Conservation (phyloP, 2,888 invertebrate species). For the Merodon equestris region DNA sequence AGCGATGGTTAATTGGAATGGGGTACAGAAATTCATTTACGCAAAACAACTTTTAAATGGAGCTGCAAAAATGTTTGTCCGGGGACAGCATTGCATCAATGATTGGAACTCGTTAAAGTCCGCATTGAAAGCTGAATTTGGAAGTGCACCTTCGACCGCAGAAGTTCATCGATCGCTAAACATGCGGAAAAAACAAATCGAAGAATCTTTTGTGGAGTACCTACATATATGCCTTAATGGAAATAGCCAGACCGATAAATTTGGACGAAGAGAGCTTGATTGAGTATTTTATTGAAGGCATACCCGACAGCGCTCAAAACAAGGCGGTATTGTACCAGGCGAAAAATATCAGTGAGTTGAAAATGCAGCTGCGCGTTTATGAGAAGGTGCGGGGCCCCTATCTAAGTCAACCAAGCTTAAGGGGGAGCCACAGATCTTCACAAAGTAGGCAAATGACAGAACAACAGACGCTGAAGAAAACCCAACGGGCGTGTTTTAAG, state of each 20-base stretch:
- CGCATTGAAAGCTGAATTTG: constrained; percentile 25
- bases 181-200: constrained; percentile 41
- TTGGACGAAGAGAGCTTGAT: constrained; percentile 49
- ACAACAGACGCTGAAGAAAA: neutral
- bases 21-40: too few species aligned
- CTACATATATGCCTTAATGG: constrained; percentile 36
- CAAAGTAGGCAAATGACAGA: neutral
- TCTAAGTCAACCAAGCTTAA: constrained; percentile 8
- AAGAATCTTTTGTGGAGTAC: constrained; percentile 35
- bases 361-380: constrained; percentile 32
- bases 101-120: neutral
- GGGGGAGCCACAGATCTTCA: constrained; percentile 7
- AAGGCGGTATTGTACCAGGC: constrained; percentile 46
- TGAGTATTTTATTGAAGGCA: constrained; percentile 36
- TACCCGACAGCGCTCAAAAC: constrained; percentile 23
- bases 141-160: constrained; percentile 23
- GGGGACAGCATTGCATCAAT: constrained; percentile 21
- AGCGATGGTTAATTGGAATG: too few species aligned
- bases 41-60: constrained; percentile 53
- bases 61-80: constrained; percentile 55
- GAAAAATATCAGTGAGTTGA: constrained; percentile 13
- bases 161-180: constrained; percentile 51
- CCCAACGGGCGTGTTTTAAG: neutral
- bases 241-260: constrained; percentile 6
- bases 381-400: constrained; percentile 28